Conservation (phyloP, 2,113 vertebrate genomes). For the Diphyllodes magnificus region DNA sequence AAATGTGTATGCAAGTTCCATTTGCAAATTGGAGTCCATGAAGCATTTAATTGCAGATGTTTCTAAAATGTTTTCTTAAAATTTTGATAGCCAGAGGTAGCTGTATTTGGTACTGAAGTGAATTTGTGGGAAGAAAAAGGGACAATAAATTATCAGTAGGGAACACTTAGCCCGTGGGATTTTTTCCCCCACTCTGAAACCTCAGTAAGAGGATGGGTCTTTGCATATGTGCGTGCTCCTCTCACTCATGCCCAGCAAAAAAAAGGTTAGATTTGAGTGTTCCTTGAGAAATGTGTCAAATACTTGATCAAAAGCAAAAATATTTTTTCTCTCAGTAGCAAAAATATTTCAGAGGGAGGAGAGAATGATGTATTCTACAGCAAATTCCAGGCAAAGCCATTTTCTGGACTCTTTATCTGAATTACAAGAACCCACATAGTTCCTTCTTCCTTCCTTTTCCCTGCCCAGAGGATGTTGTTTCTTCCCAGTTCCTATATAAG, state of each 20-base stretch:
- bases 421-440: not conserved
- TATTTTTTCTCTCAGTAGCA: not conserved
- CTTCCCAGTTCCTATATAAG: not conserved
- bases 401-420: not conserved
- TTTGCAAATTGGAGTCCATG: not conserved
- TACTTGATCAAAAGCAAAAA: not conserved
- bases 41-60: not conserved
- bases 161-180: too few relatives aligned
- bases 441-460: not conserved
- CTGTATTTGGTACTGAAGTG: not conserved
- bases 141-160: not conserved
- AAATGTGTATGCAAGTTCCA: not conserved
- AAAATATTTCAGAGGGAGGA: not conserved
- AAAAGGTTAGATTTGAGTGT: not conserved
- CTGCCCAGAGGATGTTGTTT: not conserved
- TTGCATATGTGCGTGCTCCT: not conserved
- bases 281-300: not conserved
- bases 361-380: not conserved
- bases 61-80: not conserved
- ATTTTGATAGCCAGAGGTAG: not conserved
- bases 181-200: not conserved
- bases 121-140: not conserved
- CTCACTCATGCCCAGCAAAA: not conserved
- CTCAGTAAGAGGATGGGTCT: not conserved
- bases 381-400: not conserved